Evolutionary conservation across 2,888 invertebrate genomes (phyloP), one percentile per base, ranked within the genome.

Genomic region (Sinelater perroti): DNA sequence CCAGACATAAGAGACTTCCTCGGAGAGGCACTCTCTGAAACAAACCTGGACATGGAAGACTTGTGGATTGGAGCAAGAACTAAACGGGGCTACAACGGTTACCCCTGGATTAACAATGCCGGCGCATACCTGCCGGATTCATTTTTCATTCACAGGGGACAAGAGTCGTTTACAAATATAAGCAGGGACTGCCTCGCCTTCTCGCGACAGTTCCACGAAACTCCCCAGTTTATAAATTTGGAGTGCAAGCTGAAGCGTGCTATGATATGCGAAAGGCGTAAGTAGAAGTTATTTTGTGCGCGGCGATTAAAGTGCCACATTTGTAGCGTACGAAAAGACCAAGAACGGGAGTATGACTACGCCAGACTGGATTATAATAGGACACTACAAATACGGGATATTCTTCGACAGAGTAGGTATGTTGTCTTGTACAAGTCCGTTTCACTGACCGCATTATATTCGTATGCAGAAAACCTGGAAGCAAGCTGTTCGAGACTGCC

Each of bases 151-250:
- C 1, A 2, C 2, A 14, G 35, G 5, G 26, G 50, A 16, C 2
- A 1, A 3, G 44, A 44, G 18, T 1, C 2, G 16, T 44, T 44
- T 30, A 13, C 1, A 17, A 28, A 28, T n/a, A 30, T 30, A 3
- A 30, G 1, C 10, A 10, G 50, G 21, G 13, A 36, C 4, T 50
- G 50, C 18, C 26, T 50, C n/a, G 82, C 81, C 0, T 56, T 83
- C 24, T 81, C 82, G 63, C 61, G 82, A 2, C 79, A 79, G 0
- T 69, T 70, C 33, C 82, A 83, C 65, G 81, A 82, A 67, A 74
- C 70, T n/a, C 82, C 83, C 0, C 80, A 82, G 7, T 83, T 83
- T 58, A 64, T 83, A 0, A 82, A 83, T 68, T 72, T 83, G 8
- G 80, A 81, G 0, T 83, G 83, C 58, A 65, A 74, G 1, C 60